A percentile compares a stretch with the other conserved stretches of the same genome.
Conservation (phyloP, 2,797 vertebrate genomes). For the Halcyon chelicuti region DNA sequence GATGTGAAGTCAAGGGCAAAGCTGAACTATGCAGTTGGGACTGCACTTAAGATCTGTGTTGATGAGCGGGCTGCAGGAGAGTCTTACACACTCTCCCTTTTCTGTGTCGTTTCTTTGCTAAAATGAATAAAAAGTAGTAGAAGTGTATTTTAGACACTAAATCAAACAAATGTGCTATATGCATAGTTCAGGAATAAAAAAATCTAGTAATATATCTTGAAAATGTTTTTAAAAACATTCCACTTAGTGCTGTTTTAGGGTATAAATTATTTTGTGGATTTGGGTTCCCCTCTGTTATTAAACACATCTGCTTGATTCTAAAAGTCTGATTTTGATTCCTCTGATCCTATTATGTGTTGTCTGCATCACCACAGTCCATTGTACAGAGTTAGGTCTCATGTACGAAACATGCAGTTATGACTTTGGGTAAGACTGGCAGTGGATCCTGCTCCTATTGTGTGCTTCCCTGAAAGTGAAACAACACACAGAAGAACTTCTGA, state of each 20-base stretch:
- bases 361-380: not conserved
- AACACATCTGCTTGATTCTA: not conserved
- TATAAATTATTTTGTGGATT: conserved; percentile 29
- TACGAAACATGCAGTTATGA: not conserved
- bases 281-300: conserved; percentile 13
- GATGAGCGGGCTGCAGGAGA: not conserved
- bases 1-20: not conserved
- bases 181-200: conserved; percentile 49
- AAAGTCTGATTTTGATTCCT: not conserved
- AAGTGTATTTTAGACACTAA: conserved; percentile 45
- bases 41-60: not conserved
- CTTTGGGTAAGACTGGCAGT: not conserved
- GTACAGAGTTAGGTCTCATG: not conserved
- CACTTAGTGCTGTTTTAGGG: not conserved
- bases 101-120: conserved; percentile 3
- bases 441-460: not conserved
- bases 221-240: conserved; percentile 37
- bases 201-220: conserved; percentile 11
- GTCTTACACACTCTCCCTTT: not conserved
- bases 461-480: not conserved
- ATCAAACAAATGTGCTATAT: conserved; percentile 41
- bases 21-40: not conserved
- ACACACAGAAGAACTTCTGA: not conserved
- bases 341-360: not conserved
- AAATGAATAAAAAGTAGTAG: conserved; percentile 26